These are phyloP conservation scores for Gymnoscopelus braueri DNA, from an alignment of 2,797 vertebrate species.

Conservation along the genomic window DNA sequence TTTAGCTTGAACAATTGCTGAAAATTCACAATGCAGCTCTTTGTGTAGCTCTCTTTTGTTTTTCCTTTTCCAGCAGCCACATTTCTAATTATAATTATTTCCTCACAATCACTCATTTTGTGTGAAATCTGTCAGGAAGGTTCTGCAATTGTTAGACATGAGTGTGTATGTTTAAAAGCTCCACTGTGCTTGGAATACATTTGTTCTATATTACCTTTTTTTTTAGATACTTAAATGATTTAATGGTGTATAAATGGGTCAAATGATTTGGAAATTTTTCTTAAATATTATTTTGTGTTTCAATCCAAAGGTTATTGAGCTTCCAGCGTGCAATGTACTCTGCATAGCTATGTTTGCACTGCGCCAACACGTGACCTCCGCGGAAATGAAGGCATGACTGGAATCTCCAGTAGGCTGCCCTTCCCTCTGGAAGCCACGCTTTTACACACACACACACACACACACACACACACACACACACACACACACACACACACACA, in stretches of 20 bases:
- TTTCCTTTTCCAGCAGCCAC: constrained; percentile 26
- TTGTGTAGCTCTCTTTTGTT: constrained; percentile 45
- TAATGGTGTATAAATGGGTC: too few relatives aligned
- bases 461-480: constrained; percentile 15
- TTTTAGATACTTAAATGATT: too few relatives aligned
- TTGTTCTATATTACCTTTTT: too few relatives aligned
- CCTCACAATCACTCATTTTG: constrained; percentile 9
- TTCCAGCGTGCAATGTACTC: constrained; percentile 12
- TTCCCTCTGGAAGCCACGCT: constrained; percentile 46
- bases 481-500: constrained; percentile 1
- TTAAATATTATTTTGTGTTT: too few relatives aligned
- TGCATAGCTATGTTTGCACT: constrained; percentile 50
- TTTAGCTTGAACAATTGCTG: constrained; percentile 40
- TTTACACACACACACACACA: constrained; percentile 3
- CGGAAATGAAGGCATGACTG: constrained; percentile 79
- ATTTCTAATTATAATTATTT: constrained; percentile 50
- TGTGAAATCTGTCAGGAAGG: constrained; percentile 6
- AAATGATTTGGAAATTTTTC: too few relatives aligned
- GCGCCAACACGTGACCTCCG: constrained; percentile 58
- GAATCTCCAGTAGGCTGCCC: constrained; percentile 76
- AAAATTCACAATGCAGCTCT: constrained; percentile 46
- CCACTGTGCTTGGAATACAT: neutral
- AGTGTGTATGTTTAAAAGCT: too few relatives aligned
- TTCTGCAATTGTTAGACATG: too few relatives aligned
- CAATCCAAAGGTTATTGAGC: too few relatives aligned